Evolutionary conservation across 2,888 invertebrate genomes (phyloP).

Genomic region (Leucozona laternaria): DNA sequence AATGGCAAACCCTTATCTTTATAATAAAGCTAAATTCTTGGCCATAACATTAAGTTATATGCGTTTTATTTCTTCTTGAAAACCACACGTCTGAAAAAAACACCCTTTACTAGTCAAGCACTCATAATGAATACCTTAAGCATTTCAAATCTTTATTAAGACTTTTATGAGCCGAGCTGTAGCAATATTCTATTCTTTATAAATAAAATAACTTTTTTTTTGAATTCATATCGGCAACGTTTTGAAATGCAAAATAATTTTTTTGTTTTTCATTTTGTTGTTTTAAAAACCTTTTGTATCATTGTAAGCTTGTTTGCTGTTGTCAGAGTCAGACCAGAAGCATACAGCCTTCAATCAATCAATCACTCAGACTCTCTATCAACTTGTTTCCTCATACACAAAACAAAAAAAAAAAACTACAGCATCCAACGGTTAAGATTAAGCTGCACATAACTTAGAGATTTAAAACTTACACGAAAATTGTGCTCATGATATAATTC

Average conservation of each 20-base stretch:
- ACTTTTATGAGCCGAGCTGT: neutral
- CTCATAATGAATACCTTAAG: neutral
- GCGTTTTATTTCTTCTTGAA: too few species aligned
- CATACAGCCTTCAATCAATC: slow-evolving; percentile 20
- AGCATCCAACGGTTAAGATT: neutral
- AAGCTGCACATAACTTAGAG: neutral
- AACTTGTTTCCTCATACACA: slow-evolving; percentile 8
- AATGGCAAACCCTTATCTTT: too few species aligned
- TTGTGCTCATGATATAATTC: neutral
- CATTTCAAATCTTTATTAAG: neutral
- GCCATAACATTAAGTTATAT: too few species aligned
- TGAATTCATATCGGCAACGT: neutral
- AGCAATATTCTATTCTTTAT: neutral
- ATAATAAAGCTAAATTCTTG: too few species aligned
- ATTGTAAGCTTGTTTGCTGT: slow-evolving; percentile 6
- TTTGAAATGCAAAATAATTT: slow-evolving; percentile 1
- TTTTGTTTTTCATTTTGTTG: neutral
- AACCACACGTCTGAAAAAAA: too few species aligned
- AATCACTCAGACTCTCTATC: neutral
- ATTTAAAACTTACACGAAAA: neutral
- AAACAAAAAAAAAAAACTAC: neutral
- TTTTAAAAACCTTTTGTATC: neutral
- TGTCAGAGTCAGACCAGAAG: neutral
- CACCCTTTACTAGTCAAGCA: too few species aligned
- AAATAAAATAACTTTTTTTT: neutral